A percentile compares a stretch with the other conserved stretches of the same genome.
phyloP scores from a whole-genome alignment of 2,888 invertebrate species.

The Drosophila meridiana region DNA sequence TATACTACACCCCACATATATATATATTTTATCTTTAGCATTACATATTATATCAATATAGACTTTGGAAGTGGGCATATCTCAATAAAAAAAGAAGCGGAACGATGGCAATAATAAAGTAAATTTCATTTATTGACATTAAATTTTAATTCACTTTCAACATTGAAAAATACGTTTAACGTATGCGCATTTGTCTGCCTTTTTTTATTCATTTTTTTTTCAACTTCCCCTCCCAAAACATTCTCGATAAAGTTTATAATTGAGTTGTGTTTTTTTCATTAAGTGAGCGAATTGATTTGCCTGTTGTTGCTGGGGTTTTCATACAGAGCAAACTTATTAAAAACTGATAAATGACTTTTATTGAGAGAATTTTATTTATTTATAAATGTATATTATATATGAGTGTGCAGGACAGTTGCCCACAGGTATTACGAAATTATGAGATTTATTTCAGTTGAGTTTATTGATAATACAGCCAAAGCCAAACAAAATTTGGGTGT shows the following conservation, averaged over 20 bases:
- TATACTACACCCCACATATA: neutral
- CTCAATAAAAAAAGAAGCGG: neutral
- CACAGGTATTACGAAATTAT: constrained; percentile 19
- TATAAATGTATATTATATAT: constrained; percentile 19
- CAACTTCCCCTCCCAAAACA: constrained; percentile 5
- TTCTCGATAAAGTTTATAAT: constrained; percentile 73
- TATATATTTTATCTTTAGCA: constrained; percentile 24
- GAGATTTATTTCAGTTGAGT: constrained; percentile 20
- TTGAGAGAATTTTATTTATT: constrained; percentile 39
- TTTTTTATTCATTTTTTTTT: neutral
- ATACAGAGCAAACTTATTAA: constrained; percentile 72
- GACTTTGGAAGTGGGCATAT: constrained; percentile 29
- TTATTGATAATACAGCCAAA: constrained; percentile 28
- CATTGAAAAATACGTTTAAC: constrained; percentile 67
- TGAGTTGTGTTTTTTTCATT: constrained; percentile 79
- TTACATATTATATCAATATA: constrained; percentile 21
- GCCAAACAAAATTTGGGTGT: constrained; percentile 19
- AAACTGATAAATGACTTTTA: constrained; percentile 72
- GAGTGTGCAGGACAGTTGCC: constrained; percentile 10
- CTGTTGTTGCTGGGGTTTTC: constrained; percentile 31
- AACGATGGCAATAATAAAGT: constrained; percentile 63
- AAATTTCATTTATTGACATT: constrained; percentile 71
- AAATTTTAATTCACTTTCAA: constrained; percentile 71
- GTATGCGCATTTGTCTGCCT: constrained; percentile 23
- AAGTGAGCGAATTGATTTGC: constrained; percentile 79